These are phyloP conservation scores for Rhizomys pruinosus DNA, from an alignment of 2,113 vertebrate genomes.

Conservation along the genomic window DNA sequence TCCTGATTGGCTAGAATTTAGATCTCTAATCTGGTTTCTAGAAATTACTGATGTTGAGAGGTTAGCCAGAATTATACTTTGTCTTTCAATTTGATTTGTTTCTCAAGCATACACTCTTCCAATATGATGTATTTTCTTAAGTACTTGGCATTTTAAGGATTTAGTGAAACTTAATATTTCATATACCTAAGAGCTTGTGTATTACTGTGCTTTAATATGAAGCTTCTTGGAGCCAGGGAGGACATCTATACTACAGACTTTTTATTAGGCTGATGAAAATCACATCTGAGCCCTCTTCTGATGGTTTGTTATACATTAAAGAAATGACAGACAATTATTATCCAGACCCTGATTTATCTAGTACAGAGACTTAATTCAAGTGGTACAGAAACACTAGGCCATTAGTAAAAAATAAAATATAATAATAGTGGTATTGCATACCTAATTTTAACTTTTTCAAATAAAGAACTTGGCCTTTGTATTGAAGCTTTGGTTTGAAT, in stretches of 20 bases:
- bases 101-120: background rate
- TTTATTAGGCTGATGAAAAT: background rate
- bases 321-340: conserved; percentile 17
- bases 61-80: background rate
- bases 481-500: conserved; percentile 9
- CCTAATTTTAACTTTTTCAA: conserved; percentile 31
- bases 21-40: conserved; percentile 41
- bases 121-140: conserved; percentile 42
- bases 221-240: background rate
- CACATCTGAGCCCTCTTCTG: background rate
- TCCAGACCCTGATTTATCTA: background rate
- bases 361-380: background rate
- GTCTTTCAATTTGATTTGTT: conserved; percentile 25
- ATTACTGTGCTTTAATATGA: background rate
- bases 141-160: conserved; percentile 26
- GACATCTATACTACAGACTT: background rate
- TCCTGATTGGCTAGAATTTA: conserved; percentile 47
- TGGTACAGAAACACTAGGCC: background rate
- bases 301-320: background rate
- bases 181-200: background rate
- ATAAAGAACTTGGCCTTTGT: background rate
- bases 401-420: conserved; percentile 21
- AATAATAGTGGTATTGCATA: background rate
- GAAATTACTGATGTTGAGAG: conserved; percentile 44
- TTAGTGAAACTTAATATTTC: background rate